A percentile compares a stretch with the other conserved stretches of the same genome.
Evolutionary conservation across 1,140 invertebrate genomes (phyloP).

Genomic region (Saccostrea cuccullata): DNA sequence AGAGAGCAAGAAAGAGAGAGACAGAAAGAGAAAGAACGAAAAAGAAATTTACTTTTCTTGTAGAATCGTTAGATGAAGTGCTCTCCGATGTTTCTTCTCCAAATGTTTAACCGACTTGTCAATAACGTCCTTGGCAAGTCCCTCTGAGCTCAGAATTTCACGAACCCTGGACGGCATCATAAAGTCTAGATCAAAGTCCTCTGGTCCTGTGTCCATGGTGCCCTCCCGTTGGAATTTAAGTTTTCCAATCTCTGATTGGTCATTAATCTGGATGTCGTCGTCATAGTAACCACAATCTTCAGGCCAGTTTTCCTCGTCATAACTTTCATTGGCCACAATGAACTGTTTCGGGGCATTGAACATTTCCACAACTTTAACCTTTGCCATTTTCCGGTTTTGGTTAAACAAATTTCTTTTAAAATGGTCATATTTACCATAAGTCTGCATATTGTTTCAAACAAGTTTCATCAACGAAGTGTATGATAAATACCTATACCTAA

Average conservation of each 20-base stretch:
- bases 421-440: neutral
- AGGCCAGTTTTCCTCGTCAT: slow-evolving; percentile 16
- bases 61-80: slow-evolving; percentile 43
- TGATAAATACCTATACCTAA: neutral
- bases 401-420: neutral
- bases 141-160: slow-evolving; percentile 44
- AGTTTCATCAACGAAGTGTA: neutral
- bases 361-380: slow-evolving; percentile 42
- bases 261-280: neutral
- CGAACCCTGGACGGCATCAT: slow-evolving; percentile 51
- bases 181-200: slow-evolving; percentile 43
- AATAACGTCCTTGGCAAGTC: slow-evolving; percentile 39
- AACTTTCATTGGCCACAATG: slow-evolving; percentile 32
- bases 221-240: slow-evolving; percentile 25
- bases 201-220: slow-evolving; percentile 19
- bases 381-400: slow-evolving; percentile 27
- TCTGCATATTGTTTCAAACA: neutral
- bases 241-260: neutral
- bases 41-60: slow-evolving; percentile 46
- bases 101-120: slow-evolving; percentile 39
- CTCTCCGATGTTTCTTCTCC: slow-evolving; percentile 41
- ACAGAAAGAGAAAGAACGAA: slow-evolving; percentile 3
- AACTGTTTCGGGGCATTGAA: slow-evolving; percentile 46
- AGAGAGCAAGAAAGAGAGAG: neutral
- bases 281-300: slow-evolving; percentile 42